Base-by-base conservation (phyloP, 2,113 vertebrate genomes). In the Neomonachus schauinslandi region DNA sequence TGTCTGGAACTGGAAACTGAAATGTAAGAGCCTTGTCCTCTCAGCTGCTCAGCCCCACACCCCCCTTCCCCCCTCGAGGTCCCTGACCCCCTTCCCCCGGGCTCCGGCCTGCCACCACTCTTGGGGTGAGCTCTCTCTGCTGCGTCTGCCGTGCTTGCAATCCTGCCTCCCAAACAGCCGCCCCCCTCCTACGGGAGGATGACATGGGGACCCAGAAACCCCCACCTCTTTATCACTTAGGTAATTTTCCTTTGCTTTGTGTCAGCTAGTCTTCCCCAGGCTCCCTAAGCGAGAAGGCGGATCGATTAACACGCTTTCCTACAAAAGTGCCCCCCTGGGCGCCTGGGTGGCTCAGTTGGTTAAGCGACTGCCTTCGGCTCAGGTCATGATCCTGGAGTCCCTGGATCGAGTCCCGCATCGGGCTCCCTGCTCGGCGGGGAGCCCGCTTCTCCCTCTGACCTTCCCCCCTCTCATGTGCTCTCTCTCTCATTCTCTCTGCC, bases 41-140 rank as follows among this genome's bases (percentile, higher is more conserved):
- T 31, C 16, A 16, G 12, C 11, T 2, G 3, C 86, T 89, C 57
- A 42, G 71, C 42, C 76, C 71, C 18, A 0, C 12, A 2, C 16
- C 51, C 22, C 12, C 21, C 5, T 12, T 28, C 26, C 14, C 13
- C 3, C 42, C 13, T 3, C 2, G 0, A 31, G 42, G n/a, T 69
- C 84, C 49, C 71, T 15, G 69, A 28, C 19, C 51, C 19, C 42
- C n/a, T 57, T 55, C 71, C 19, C 84, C 67, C 2, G 13, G 49
- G 26, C 31, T 67, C 69, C 4, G 7, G 49, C 22, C 24, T 14
- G 19, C 53, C 33, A 22, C 31, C 1, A 14, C 28, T 8, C 22
- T 5, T 2, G 31, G 59, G 26, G 19, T 19, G 71, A 55, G 53
- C 33, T 14, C 4, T 51, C 51, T 36, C 11, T 31, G 12, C 36